phyloP scores from a whole-genome alignment of 2,888 invertebrate species.

The Brachypterus glaber region DNA sequence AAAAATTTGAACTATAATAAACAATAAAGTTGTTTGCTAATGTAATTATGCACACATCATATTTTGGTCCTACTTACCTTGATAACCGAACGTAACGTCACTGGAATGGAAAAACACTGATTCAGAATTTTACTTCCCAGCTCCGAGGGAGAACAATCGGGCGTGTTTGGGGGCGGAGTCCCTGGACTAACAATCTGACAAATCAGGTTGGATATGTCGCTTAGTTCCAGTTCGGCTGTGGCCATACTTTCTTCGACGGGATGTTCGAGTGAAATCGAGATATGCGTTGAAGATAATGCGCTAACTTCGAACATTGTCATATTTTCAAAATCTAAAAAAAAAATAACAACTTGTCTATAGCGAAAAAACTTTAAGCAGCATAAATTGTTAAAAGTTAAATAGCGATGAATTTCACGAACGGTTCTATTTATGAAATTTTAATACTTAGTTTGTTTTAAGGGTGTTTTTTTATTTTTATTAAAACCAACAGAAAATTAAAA shows the following conservation, averaged over 20 bases:
- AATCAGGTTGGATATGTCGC: constrained; percentile 68
- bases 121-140: constrained; percentile 65
- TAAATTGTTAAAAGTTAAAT: too few relatives aligned
- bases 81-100: constrained; percentile 80
- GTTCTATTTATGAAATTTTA: background rate
- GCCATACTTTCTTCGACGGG: constrained; percentile 88
- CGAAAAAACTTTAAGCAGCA: background rate
- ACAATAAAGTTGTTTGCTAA: too few relatives aligned
- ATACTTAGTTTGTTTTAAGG: too few relatives aligned
- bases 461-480: too few relatives aligned
- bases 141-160: constrained; percentile 44
- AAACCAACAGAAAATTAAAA: too few relatives aligned
- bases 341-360: constrained; percentile 3
- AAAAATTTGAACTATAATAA: too few relatives aligned
- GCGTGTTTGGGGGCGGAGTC: constrained; percentile 35
- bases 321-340: constrained; percentile 53
- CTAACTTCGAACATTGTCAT: constrained; percentile 88
- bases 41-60: too few relatives aligned
- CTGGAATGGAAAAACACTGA: constrained; percentile 74
- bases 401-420: background rate
- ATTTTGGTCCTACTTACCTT: too few relatives aligned
- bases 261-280: constrained; percentile 86
- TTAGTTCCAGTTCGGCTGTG: constrained; percentile 80
- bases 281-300: constrained; percentile 79
- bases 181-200: constrained; percentile 64